These are phyloP conservation scores for Drosophila incognita DNA, from an alignment of 2,888 invertebrate species.

Conservation along the genomic window DNA sequence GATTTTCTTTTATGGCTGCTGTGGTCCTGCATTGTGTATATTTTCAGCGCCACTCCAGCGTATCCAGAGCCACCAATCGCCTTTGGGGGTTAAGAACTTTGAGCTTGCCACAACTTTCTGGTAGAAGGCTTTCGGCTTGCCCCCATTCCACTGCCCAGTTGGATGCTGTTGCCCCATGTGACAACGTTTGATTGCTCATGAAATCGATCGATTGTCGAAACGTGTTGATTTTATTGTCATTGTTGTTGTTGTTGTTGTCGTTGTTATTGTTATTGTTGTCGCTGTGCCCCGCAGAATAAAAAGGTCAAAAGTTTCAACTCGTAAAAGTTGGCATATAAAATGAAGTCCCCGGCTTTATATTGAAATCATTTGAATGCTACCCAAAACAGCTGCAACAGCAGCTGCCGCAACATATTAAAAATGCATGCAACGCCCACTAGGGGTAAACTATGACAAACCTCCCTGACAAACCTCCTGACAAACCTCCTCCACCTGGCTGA, in stretches of 20 bases:
- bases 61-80: slow-evolving; percentile 19
- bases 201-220: slow-evolving; percentile 78
- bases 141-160: neutral
- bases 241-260: slow-evolving; percentile 3
- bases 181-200: slow-evolving; percentile 78
- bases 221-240: slow-evolving; percentile 76
- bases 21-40: slow-evolving; percentile 42
- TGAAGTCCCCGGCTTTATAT: slow-evolving; percentile 57
- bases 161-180: slow-evolving; percentile 63
- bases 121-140: slow-evolving; percentile 38
- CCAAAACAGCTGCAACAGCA: slow-evolving; percentile 24
- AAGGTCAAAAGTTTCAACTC: slow-evolving; percentile 75
- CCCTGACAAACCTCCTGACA: neutral
- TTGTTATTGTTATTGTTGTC: slow-evolving; percentile 2
- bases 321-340: slow-evolving; percentile 72
- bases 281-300: slow-evolving; percentile 25
- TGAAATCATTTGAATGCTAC: slow-evolving; percentile 67
- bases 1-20: slow-evolving; percentile 64
- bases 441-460: neutral
- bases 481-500: slow-evolving; percentile 11
- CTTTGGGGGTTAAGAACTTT: slow-evolving; percentile 68
- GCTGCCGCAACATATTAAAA: slow-evolving; percentile 58
- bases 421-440: slow-evolving; percentile 33
- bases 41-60: slow-evolving; percentile 14
- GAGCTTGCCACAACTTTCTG: slow-evolving; percentile 75